Evolutionary conservation across 2,888 invertebrate species (phyloP).

Genomic region (Calephelis perditalis): DNA sequence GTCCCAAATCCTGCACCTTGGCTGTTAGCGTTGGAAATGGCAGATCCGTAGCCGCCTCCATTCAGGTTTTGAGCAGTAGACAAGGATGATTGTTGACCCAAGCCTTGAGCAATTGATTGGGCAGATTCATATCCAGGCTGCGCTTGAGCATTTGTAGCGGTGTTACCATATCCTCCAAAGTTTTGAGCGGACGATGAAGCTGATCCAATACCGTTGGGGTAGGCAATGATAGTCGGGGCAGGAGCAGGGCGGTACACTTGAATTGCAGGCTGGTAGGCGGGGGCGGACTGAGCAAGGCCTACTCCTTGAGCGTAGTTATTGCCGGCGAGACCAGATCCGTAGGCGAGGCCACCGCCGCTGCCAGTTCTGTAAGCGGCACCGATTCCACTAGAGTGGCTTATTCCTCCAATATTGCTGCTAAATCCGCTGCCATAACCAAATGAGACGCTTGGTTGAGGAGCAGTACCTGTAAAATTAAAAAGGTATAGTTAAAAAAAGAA

Average conservation of each 20-base stretch:
- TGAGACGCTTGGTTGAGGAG: constrained; percentile 53
- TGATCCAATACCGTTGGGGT: constrained; percentile 31
- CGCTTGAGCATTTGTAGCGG: constrained; percentile 46
- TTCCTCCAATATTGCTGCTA: constrained; percentile 62
- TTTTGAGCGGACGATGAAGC: constrained; percentile 33
- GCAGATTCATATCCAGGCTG: constrained; percentile 43
- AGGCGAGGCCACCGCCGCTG: constrained; percentile 52
- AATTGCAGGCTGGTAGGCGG: constrained; percentile 26
- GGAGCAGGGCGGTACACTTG: not conserved
- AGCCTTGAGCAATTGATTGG: constrained; percentile 35
- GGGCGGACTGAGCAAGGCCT: constrained; percentile 49
- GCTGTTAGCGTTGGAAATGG: constrained; percentile 15
- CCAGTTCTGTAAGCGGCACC: constrained; percentile 55
- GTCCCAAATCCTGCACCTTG: constrained; percentile 37
- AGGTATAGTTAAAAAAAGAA: not conserved
- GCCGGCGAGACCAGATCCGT: constrained; percentile 48
- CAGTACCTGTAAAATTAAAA: constrained; percentile 25
- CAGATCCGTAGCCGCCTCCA: constrained; percentile 33
- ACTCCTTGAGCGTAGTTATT: constrained; percentile 48
- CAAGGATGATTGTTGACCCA: constrained; percentile 37
- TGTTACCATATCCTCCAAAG: constrained; percentile 44
- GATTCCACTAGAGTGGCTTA: constrained; percentile 55
- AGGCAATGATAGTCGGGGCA: constrained; percentile 1
- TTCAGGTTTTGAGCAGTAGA: constrained; percentile 23
- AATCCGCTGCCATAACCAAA: constrained; percentile 65